Base-by-base conservation (phyloP, 2,888 invertebrate genomes). In the Gnatocerus cornutus region DNA sequence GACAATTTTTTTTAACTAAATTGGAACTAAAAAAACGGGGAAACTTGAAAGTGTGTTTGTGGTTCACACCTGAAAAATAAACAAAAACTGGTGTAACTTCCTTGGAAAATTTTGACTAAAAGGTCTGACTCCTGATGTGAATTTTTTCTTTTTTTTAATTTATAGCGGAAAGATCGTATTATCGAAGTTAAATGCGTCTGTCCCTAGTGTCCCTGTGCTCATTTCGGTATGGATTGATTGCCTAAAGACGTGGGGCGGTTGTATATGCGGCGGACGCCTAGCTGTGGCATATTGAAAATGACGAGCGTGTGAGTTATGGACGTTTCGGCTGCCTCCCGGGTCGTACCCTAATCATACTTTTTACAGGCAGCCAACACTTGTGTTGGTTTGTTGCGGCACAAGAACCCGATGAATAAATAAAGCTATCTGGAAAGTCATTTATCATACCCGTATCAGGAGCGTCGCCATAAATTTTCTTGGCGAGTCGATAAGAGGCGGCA, bases 331-430 rank as follows among this genome's bases (percentile, higher is more conserved):
- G 71, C 73, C 74, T 74, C 74, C 74, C 74, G 75, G 72, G 74
- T 72, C 71, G 74, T 73, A 78, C 79, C 79, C 78, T 78, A 78
- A 78, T 78, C 79, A 78, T 72, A 66, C 73, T 78, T 78, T 74
- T 75, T 77, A 66, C 62, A 61, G 69, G 64, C 69, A 65, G 72
- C 69, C 71, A 74, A 74, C 76, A 76, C 78, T 77, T 78, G 77
- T 78, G 77, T 75, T 76, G 71, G 69, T 71, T 66, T 70, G 70
- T 70, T 43, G 63, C 63, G 55, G 76, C 80, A 79, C 84, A 84
- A 84, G 84, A 85, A 85, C 84, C 82, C 85, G 85, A 87, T 87
- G 87, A 88, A 88, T 88, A 88, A 88, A 88, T 88, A 88, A 88
- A 87, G 87, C 86, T 87, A 88, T 88, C 88, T 87, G 84, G 84